Evolutionary conservation across 2,797 vertebrate species (phyloP).

Genomic region (Nyctibius grandis): DNA sequence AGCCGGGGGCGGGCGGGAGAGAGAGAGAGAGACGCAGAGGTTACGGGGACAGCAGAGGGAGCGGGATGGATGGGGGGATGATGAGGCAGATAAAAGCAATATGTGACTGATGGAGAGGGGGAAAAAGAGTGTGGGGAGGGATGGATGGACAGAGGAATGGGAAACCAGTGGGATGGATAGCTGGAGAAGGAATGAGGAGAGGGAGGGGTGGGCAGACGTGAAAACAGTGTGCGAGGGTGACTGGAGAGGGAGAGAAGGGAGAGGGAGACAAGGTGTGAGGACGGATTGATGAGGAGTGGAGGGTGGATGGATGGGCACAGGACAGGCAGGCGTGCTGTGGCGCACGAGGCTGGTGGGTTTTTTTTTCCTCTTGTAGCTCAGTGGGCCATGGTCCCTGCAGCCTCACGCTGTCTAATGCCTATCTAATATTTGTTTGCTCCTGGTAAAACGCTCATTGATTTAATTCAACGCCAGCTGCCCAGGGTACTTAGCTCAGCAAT

Average conservation of each 20-base stretch:
- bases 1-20: accelerated
- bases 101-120: not conserved
- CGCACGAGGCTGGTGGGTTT: not conserved
- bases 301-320: not conserved
- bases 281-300: not conserved
- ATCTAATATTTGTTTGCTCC: conserved; percentile 3
- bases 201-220: not conserved
- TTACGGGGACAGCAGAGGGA: not conserved
- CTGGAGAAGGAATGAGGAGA: not conserved
- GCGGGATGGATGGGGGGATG: not conserved
- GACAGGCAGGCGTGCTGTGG: not conserved
- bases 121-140: not conserved
- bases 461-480: conserved; percentile 38
- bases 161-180: not conserved
- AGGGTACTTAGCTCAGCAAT: conserved; percentile 45
- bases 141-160: not conserved
- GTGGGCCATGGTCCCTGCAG: not conserved
- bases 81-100: not conserved
- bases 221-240: not conserved
- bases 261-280: not conserved
- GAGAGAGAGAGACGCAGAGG: not conserved
- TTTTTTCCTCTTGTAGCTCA: not conserved
- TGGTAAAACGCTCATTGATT: not conserved
- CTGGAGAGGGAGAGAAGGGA: not conserved
- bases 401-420: not conserved